Base-by-base conservation (phyloP, 1,140 invertebrate species). In the Maniola jurtina region DNA sequence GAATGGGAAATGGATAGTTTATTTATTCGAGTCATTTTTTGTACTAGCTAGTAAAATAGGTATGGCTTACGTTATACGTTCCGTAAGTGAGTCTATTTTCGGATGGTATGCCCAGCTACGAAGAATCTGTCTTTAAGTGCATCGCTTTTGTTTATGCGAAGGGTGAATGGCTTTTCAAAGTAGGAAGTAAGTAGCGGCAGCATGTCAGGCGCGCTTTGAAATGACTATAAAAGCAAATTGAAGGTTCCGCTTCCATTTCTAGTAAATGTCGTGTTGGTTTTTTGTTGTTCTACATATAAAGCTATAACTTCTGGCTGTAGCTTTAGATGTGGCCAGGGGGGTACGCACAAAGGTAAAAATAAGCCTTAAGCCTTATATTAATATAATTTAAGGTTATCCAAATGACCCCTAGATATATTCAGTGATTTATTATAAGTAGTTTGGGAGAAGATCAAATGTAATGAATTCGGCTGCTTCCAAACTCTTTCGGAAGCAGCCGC, bases 121-220 rank as follows among this genome's bases (percentile, higher is more conserved):
- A 68, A 72, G 75, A 80, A 79, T 81, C 71, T 80, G 76, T 79
- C 60, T 80, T 75, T 82, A 83, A 88, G 81, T 86, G 83, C 79
- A 77, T 72, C 72, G 74, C 16, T 76, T 80, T 82, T 87, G 83
- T 89, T 84, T 88, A 87, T 84, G 71, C 63, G 70, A 77, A 73
- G 83, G 80, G 83, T 80, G 80, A 77, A 80, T 76, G 70, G 70
- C 77, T 83, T 81, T 89, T 84, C 77, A 81, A 66, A 74, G 60
- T 72, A 70, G 61, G 75, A 76, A 77, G 75, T 72, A 74, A 73
- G 77, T 62, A 70, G 75, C 68, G 68, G 72, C 71, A 50, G 54
- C 33, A 59, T 59, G 56, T 60, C 69, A 56, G 61, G 56, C 42
- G 42, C 38, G 40, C 55, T 61, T 60, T 67, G 50, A 67, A 61